Conservation (phyloP, 2,113 vertebrate species). For the Percina caprodes region DNA sequence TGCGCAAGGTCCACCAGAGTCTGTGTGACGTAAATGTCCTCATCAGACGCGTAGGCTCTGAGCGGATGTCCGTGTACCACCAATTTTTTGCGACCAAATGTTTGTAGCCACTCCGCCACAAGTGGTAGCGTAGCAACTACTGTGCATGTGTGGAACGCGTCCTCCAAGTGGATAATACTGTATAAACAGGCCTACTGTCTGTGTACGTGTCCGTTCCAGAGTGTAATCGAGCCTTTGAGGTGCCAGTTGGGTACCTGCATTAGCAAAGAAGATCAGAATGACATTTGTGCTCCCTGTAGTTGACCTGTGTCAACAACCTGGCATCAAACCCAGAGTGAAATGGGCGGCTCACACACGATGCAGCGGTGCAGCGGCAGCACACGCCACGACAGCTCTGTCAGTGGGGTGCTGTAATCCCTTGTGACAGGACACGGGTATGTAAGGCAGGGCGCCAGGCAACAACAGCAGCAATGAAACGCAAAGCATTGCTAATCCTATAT, state of each 20-base stretch:
- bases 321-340: conserved; percentile 20
- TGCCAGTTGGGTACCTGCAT: background rate
- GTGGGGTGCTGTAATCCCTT: conserved; percentile 33
- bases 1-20: too few species aligned
- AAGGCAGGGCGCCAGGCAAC: conserved; percentile 10
- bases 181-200: too few species aligned
- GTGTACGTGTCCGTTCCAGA: too few species aligned
- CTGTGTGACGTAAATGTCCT: too few species aligned
- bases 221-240: too few species aligned
- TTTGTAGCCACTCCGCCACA: too few species aligned
- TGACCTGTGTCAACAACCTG: conserved; percentile 18
- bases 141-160: too few species aligned
- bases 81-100: too few species aligned
- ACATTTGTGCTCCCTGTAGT: conserved; percentile 20
- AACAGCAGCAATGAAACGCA: conserved; percentile 20
- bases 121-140: too few species aligned
- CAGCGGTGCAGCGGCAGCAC: background rate
- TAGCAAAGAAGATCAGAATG: background rate
- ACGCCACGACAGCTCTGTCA: conserved; percentile 12
- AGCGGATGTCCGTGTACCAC: too few species aligned
- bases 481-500: conserved; percentile 37
- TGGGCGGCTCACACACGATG: background rate
- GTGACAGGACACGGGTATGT: conserved; percentile 34
- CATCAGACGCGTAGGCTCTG: too few species aligned
- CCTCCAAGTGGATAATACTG: too few species aligned